phyloP scores from a whole-genome alignment of 2,888 invertebrate genomes.

The Rhogogaster chlorosoma region DNA sequence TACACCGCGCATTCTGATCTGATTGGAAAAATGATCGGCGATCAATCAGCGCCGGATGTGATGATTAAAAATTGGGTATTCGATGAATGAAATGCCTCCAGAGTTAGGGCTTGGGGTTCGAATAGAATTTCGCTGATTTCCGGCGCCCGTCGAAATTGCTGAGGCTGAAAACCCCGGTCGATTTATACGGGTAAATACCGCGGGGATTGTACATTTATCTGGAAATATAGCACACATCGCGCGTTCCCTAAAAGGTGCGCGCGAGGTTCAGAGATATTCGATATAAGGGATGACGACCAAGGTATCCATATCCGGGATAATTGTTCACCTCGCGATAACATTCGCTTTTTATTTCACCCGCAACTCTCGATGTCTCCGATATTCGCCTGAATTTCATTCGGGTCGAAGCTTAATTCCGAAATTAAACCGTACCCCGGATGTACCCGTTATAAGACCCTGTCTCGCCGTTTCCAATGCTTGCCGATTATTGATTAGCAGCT shows the following conservation, averaged over 20 bases:
- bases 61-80: constrained; percentile 1
- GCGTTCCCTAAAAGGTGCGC: background rate
- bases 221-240: background rate
- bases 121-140: background rate
- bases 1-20: background rate
- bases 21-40: background rate
- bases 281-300: background rate
- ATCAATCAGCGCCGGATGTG: background rate
- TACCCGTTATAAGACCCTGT: background rate
- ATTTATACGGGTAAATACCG: background rate
- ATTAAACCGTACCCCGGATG: background rate
- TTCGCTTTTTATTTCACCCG: background rate
- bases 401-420: background rate
- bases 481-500: background rate
- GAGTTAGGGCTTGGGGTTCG: background rate
- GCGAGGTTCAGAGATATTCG: background rate
- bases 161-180: background rate
- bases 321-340: background rate
- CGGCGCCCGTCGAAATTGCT: background rate
- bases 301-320: background rate
- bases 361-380: background rate
- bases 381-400: background rate
- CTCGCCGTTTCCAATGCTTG: background rate
- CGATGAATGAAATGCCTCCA: background rate
- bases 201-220: background rate